Conservation (phyloP, 2,113 vertebrate species). For the Oreochromis niloticus region DNA sequence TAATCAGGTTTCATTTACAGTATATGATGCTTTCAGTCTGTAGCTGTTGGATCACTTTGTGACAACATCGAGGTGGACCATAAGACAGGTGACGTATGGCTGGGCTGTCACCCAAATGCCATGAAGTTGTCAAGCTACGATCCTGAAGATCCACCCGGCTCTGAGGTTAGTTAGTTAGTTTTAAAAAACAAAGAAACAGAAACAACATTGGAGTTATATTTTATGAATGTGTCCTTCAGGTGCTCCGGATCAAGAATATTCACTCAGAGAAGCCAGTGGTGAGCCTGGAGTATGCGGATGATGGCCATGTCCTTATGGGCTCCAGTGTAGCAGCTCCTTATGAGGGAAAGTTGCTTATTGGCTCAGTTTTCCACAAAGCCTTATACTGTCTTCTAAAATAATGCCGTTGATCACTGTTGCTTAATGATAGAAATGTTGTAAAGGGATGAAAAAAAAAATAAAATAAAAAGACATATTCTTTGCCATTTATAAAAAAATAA, state of each 20-base stretch:
- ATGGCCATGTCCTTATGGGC: conserved; percentile 79
- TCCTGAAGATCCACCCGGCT: conserved; percentile 76
- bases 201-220: conserved; percentile 66
- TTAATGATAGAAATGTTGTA: not conserved
- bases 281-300: conserved; percentile 76
- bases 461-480: not conserved
- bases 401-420: not conserved
- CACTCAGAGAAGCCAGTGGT: conserved; percentile 77
- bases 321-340: conserved; percentile 76
- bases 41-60: conserved; percentile 73
- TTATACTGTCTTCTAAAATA: conserved; percentile 76
- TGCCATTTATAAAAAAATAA: not conserved
- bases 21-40: conserved; percentile 54
- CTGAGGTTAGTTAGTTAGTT: conserved; percentile 76
- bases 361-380: conserved; percentile 83
- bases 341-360: conserved; percentile 78
- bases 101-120: conserved; percentile 81
- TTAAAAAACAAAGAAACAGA: no score
- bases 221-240: conserved; percentile 7
- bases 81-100: conserved; percentile 81
- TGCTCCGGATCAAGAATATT: conserved; percentile 82
- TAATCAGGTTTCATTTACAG: not conserved
- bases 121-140: conserved; percentile 52
- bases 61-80: conserved; percentile 85
- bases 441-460: not conserved